These are phyloP conservation scores for Glaucidium brasilianum DNA, from an alignment of 2,113 vertebrate species.

Conservation along the genomic window DNA sequence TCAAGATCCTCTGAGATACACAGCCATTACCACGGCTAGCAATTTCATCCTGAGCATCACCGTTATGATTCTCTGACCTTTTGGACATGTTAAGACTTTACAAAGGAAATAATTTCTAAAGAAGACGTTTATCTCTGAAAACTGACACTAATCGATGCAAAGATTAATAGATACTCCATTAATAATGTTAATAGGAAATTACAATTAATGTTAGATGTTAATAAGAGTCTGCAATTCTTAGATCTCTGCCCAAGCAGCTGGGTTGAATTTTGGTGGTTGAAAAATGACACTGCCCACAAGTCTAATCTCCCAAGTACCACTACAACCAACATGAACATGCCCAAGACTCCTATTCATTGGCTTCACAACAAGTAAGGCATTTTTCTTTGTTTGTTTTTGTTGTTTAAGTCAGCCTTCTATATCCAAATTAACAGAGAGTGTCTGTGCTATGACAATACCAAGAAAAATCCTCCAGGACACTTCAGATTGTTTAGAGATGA, in stretches of 20 bases:
- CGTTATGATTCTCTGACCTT: rapidly evolving
- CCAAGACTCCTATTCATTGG: background rate
- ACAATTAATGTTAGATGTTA: background rate
- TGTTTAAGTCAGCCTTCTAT: background rate
- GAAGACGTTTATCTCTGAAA: background rate
- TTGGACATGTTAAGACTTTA: background rate
- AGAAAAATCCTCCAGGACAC: background rate
- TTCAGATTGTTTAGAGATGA: background rate
- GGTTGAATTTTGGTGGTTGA: background rate
- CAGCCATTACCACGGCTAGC: background rate
- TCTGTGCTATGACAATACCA: background rate
- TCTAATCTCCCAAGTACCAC: background rate
- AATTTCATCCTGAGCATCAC: background rate
- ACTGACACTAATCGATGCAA: background rate
- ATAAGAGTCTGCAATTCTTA: background rate
- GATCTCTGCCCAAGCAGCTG: background rate
- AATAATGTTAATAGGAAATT: background rate
- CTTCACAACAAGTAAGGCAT: background rate
- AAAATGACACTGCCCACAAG: background rate
- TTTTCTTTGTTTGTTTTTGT: background rate
- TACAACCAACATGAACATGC: background rate
- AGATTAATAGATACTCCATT: background rate
- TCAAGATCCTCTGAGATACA: background rate
- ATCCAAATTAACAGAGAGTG: background rate
- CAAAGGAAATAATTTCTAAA: background rate